These are phyloP conservation scores for Drosophila picticornis DNA, from an alignment of 2,888 invertebrate species.

Conservation along the genomic window DNA sequence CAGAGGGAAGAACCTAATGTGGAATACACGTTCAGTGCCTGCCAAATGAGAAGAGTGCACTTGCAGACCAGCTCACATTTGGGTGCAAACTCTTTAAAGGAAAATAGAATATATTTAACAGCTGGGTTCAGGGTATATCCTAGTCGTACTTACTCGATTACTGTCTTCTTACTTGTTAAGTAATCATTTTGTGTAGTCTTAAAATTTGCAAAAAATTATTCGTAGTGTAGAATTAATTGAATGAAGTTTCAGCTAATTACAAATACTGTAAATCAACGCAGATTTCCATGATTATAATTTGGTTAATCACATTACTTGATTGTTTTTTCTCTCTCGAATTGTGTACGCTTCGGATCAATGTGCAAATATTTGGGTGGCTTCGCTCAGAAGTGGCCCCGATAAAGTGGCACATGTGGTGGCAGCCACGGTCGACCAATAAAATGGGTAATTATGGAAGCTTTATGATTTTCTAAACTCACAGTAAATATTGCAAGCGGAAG, in stretches of 20 bases:
- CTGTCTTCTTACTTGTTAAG: not conserved
- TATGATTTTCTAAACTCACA: conserved; percentile 66
- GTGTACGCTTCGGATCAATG: conserved; percentile 23
- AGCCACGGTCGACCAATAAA: conserved; percentile 36
- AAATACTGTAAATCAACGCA: conserved; percentile 16
- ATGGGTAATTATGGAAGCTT: conserved; percentile 64
- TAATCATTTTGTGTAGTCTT: not conserved
- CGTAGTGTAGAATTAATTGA: not conserved
- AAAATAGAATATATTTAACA: not conserved
- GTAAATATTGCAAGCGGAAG: conserved; percentile 76
- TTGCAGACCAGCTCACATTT: too few relatives aligned
- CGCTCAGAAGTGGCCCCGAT: conserved; percentile 27
- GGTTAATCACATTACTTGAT: conserved; percentile 12
- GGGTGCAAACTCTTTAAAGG: too few relatives aligned
- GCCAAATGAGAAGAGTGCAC: too few relatives aligned
- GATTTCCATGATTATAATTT: conserved; percentile 21
- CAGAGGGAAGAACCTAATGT: too few relatives aligned
- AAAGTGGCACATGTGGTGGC: conserved; percentile 42
- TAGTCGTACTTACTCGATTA: not conserved
- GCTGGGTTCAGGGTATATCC: not conserved
- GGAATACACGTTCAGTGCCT: too few relatives aligned
- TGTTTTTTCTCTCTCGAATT: not conserved
- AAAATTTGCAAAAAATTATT: not conserved
- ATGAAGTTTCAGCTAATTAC: conserved; percentile 4
- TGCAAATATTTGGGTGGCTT: conserved; percentile 48